Evolutionary conservation across 2,888 invertebrate species (phyloP).

Genomic region (Nemotelus pantherinus): DNA sequence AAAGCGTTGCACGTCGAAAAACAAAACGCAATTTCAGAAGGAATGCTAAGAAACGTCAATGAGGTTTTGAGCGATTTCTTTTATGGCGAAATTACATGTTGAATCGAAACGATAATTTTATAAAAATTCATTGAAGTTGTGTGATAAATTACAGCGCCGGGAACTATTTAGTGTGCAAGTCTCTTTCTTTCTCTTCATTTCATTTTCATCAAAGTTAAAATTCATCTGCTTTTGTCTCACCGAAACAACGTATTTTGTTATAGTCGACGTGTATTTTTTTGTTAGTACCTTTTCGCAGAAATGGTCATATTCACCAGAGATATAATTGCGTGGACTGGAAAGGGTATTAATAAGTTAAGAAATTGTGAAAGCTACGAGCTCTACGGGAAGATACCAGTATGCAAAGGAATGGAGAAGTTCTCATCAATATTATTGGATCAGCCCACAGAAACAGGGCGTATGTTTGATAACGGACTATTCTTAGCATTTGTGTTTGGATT

Average conservation of each 20-base stretch:
- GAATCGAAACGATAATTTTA: conserved; percentile 29
- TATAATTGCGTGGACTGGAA: conserved; percentile 35
- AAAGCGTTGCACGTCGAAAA: conserved; percentile 11
- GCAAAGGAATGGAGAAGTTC: conserved; percentile 38
- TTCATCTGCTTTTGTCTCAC: conserved; percentile 15
- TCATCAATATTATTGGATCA: conserved; percentile 27
- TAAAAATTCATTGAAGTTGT: conserved; percentile 36
- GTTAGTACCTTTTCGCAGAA: conserved; percentile 29
- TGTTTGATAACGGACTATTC: conserved; percentile 45
- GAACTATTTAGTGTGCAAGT: conserved; percentile 11
- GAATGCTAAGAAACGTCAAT: conserved; percentile 38
- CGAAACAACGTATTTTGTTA: background rate
- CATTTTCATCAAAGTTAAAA: background rate
- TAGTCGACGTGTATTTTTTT: background rate
- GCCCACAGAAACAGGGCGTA: conserved; percentile 34
- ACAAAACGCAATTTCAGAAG: conserved; percentile 30
- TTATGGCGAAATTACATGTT: conserved; percentile 37
- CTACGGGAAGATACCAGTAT: conserved; percentile 36
- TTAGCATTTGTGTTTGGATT: conserved; percentile 37
- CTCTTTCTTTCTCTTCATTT: background rate
- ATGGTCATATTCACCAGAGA: conserved; percentile 21
- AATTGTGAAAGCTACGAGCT: conserved; percentile 42
- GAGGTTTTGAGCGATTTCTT: conserved; percentile 32
- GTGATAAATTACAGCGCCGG: conserved; percentile 30
- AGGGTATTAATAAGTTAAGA: conserved; percentile 29